Conservation (phyloP, 2,113 vertebrate species). For the Macquaria australasica region DNA sequence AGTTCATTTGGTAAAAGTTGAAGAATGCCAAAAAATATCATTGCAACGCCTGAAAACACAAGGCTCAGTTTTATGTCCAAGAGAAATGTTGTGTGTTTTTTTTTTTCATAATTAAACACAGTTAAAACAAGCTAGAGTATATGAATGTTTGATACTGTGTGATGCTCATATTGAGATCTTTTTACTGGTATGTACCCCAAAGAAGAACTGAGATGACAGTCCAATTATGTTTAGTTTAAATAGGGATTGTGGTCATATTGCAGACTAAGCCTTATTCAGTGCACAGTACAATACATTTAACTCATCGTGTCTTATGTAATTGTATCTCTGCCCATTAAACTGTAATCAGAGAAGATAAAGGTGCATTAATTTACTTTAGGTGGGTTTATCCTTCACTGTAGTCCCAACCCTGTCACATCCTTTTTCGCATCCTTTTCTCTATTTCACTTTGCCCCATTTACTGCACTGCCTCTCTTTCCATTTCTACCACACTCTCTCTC, state of each 20-base stretch:
- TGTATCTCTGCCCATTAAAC: not conserved
- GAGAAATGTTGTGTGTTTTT: not conserved
- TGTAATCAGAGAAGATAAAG: not conserved
- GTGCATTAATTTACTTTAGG: not conserved
- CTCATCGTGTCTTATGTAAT: not conserved
- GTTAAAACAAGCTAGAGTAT: not conserved
- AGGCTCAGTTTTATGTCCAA: fast-evolving
- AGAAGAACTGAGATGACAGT: not conserved
- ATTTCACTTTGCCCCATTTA: not conserved
- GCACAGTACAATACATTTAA: not conserved
- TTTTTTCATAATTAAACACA: not conserved
- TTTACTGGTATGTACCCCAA: not conserved
- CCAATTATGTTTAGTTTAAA: not conserved
- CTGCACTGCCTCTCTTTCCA: not conserved
- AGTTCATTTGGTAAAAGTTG: not conserved
- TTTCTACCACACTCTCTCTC: not conserved
- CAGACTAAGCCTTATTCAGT: not conserved
- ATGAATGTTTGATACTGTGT: not conserved
- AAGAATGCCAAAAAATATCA: not conserved
- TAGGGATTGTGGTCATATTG: slow-evolving; percentile 2
- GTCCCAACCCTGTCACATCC: not conserved
- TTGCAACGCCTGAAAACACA: not conserved
- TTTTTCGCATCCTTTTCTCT: not conserved
- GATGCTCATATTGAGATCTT: not conserved
- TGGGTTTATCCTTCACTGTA: not conserved